Evolutionary conservation across 2,113 vertebrate genomes (phyloP), one percentile per base, ranked within the genome.

Genomic region (Pseudopipra pipra): DNA sequence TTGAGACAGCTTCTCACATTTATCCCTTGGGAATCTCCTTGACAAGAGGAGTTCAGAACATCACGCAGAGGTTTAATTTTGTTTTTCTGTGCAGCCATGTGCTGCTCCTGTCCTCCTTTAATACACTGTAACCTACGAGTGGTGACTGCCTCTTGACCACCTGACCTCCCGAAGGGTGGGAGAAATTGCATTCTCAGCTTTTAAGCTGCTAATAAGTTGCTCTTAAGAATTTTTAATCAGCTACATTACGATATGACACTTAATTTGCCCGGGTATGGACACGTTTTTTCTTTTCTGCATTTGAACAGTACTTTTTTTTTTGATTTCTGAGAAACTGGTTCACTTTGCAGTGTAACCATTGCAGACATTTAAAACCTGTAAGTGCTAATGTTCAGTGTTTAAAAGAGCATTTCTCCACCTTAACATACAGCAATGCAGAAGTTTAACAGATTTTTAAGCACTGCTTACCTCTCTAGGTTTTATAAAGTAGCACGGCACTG

Each of bases 21-120:
- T 54, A 11, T n/a, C 7, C 44, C 14, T 35, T 61, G 27, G 87
- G 27, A 84, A 35, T 30, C 23, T 67, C 12, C 43, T 51, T 9
- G 28, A 25, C 12, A 3, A 2, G 9, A 49, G 14, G 15, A 16
- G 14, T 11, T 44, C n/a, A 71, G 44, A 77, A 37, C 0, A 0
- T 17, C 23, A 7, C 31, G 43, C 14, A 43, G 46, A 87, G 16
- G 10, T 78, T 70, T 39, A 5, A 23, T 20, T 62, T 31, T 6
- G 17, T 54, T 74, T 74, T 77, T 33, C 43, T 24, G 12, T 54
- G 19, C 54, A 93, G 9, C 22, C 74, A 5, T 13, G 11, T 25
- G 35, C 19, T 78, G 6, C 8, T 51, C 11, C n/a, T 66, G 30
- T 30, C 47, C 66, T 54, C 28, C 27, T 85, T 18, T 17, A 31